A percentile compares a stretch with the other conserved stretches of the same genome.
phyloP scores from a whole-genome alignment of 1,140 invertebrate species.

The Pseudoatta argentina region DNA sequence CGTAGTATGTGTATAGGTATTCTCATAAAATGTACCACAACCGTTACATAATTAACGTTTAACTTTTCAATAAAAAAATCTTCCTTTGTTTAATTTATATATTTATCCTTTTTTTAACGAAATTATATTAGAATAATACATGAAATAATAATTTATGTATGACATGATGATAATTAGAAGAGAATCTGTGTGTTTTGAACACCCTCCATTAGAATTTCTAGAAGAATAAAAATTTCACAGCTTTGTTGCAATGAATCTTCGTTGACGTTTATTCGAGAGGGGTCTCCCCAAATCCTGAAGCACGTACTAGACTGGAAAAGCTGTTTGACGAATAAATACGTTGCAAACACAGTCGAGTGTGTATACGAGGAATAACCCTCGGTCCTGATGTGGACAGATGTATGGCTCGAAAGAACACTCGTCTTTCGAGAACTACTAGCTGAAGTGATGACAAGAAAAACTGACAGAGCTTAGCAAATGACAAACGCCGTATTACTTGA shows the following conservation, averaged over 20 bases:
- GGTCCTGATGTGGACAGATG: conserved; percentile 38
- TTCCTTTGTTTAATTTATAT: neutral
- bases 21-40: neutral
- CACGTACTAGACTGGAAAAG: conserved; percentile 69
- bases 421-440: conserved; percentile 43
- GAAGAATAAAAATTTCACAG: conserved; percentile 10
- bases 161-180: neutral
- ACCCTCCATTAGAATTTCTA: neutral
- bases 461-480: neutral
- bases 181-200: neutral
- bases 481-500: conserved; percentile 28
- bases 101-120: neutral
- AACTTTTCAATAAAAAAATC: neutral
- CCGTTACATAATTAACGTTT: neutral
- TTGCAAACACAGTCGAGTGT: conserved; percentile 69
- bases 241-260: conserved; percentile 31
- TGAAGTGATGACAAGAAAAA: conserved; percentile 67
- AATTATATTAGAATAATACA: conserved; percentile 6
- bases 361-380: conserved; percentile 64
- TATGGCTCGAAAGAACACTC: conserved; percentile 37
- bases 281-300: conserved; percentile 50
- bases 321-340: conserved; percentile 74
- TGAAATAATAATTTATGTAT: neutral
- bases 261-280: conserved; percentile 40
- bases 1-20: neutral